Percentiles rank a stretch among this genome's conserved stretches.
Conservation (phyloP, 2,888 invertebrate species). For the Eurytoma californica region DNA sequence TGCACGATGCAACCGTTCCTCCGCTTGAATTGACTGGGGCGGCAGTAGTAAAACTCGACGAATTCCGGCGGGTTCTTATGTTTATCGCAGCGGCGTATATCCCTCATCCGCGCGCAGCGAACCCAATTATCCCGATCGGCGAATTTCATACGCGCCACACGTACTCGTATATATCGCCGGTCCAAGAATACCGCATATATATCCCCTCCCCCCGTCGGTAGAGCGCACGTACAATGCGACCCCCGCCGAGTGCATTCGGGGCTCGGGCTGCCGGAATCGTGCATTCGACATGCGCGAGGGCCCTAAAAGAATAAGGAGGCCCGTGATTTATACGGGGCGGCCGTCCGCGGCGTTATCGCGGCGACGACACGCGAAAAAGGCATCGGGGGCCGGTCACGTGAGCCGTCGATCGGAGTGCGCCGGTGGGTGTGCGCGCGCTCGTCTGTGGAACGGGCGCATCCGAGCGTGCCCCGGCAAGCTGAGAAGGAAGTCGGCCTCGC, state of each 20-base stretch:
- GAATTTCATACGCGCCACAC: constrained; percentile 52
- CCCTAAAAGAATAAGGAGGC: constrained; percentile 49
- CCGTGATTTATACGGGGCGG: constrained; percentile 44
- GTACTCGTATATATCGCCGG: constrained; percentile 53
- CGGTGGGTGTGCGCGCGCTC: neutral
- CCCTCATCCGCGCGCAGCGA: neutral
- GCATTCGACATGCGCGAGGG: constrained; percentile 31
- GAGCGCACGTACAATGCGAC: neutral
- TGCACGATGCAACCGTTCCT: too few species aligned
- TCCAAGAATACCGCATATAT: constrained; percentile 20
- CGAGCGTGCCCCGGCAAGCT: neutral
- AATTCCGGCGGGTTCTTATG: neutral
- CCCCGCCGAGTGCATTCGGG: constrained; percentile 41
- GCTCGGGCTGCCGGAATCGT: constrained; percentile 6
- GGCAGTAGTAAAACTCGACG: too few species aligned
- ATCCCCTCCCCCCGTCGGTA: constrained; percentile 2
- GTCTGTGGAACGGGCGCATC: neutral
- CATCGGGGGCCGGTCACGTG: constrained; percentile 32
- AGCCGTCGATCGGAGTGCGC: constrained; percentile 21
- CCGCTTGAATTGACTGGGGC: too few species aligned
- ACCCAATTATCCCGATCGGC: constrained; percentile 45
- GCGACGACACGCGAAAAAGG: constrained; percentile 39
- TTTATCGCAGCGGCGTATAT: neutral
- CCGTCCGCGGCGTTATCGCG: neutral
- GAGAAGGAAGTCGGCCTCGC: neutral